Evolutionary conservation across 2,888 invertebrate genomes (phyloP), one percentile per base, ranked within the genome.

Genomic region (Leucozona laternaria): DNA sequence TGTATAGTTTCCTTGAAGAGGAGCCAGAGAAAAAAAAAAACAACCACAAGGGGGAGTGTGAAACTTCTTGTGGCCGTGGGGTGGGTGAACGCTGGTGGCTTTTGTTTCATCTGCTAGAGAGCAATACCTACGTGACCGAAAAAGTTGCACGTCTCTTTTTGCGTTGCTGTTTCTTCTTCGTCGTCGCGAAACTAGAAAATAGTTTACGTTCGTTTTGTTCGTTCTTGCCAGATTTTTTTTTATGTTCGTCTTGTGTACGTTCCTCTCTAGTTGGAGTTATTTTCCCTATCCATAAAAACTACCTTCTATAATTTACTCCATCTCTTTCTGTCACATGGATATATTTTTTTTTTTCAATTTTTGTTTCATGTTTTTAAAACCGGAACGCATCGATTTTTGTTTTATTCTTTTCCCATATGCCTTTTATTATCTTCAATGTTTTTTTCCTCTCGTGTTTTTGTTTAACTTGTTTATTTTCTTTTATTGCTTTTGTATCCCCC

Each of bases 311-410:
- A 79, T 72, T 73, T 73, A 53, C 68, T 60, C 22, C 37, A 60
- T 82, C 71, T 78, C 79, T 79, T 22, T 76, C 62, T 70, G 25
- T 45, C 53, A 37, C 73, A 62, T 73, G n/a, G 53, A 43, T 43
- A 22, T n/a, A n/a, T n/a, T 40, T 64, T 60, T 70, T 43, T 40
- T 57, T 72, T 45, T 70, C 15, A 6, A 40, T 37, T 55, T 71
- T 81, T 71, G 60, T 79, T 83, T 83, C 71, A 34, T 79, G 57
- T 72, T 88, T 84, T 78, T 73, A 68, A 87, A 89, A 88, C 88
- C 89, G 88, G 89, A 89, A 89, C 89, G 89, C 89, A 88, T 88
- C 84, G 89, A 89, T 88, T 89, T 89, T 88, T 88, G 71, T 85
- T 88, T 87, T 72, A 79, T 84, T 77, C 58, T 80, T 68, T 78